phyloP scores from a whole-genome alignment of 2,888 invertebrate genomes.

The Polydrusus tereticollis region DNA sequence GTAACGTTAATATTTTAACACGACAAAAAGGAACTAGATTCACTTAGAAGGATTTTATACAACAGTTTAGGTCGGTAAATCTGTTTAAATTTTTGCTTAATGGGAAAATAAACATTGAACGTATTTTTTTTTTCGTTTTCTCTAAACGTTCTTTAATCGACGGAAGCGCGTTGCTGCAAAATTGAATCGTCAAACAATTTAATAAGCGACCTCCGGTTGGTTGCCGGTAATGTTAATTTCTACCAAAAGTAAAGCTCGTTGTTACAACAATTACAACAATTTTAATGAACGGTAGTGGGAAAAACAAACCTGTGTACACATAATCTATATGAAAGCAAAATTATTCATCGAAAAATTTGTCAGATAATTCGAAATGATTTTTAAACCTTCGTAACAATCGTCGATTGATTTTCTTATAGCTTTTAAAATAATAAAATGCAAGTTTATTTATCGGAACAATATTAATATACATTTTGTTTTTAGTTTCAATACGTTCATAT shows the following conservation, averaged over 20 bases:
- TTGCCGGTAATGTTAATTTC: constrained; percentile 26
- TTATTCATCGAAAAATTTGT: background rate
- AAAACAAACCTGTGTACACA: constrained; percentile 2
- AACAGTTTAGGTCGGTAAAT: background rate
- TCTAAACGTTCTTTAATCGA: constrained; percentile 18
- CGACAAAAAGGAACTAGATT: background rate
- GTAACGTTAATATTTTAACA: background rate
- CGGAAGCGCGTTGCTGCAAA: constrained; percentile 31
- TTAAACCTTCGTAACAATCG: no score
- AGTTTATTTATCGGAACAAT: no score
- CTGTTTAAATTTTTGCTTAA: constrained; percentile 6
- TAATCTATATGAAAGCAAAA: constrained; percentile 16
- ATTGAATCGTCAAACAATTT: constrained; percentile 33
- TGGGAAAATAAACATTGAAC: constrained; percentile 24
- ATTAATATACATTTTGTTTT: no score
- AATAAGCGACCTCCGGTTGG: constrained; percentile 36
- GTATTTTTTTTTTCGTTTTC: constrained; percentile 1
- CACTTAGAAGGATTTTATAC: background rate
- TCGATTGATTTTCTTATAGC: no score
- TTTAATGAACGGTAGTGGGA: constrained; percentile 21
- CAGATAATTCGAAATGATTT: background rate
- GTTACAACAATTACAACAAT: constrained; percentile 10
- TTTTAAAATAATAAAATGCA: no score
- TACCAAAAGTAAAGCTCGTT: constrained; percentile 10
- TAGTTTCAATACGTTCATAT: no score